These are phyloP conservation scores for Isoperla grammatica DNA, from an alignment of 2,888 invertebrate genomes.

Conservation along the genomic window DNA sequence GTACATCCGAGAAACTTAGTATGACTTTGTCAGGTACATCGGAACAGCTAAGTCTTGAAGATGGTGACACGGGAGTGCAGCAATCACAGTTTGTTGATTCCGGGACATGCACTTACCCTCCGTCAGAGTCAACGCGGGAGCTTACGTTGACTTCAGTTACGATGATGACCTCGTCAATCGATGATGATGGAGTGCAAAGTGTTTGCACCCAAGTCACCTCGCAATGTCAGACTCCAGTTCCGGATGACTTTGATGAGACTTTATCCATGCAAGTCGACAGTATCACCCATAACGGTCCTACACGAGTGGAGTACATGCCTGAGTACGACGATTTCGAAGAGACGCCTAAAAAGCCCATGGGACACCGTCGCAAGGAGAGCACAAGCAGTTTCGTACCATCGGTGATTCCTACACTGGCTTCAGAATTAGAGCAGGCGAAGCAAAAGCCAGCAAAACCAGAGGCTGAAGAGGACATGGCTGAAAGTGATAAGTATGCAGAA, in stretches of 20 bases:
- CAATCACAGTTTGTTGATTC: conserved; percentile 33
- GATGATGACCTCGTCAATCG: conserved; percentile 47
- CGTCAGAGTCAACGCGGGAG: conserved; percentile 35
- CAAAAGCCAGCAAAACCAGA: conserved; percentile 32
- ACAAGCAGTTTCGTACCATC: conserved; percentile 41
- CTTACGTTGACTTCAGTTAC: conserved; percentile 47
- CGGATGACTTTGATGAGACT: conserved; percentile 27
- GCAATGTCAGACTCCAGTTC: conserved; percentile 38
- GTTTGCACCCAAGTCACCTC: conserved; percentile 53
- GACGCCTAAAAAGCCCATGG: conserved; percentile 39
- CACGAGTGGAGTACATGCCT: conserved; percentile 48
- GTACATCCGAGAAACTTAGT: conserved; percentile 39
- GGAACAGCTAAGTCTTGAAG: conserved; percentile 45
- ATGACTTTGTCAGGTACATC: conserved; percentile 45
- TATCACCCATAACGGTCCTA: conserved; percentile 45
- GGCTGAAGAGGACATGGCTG: conserved; percentile 38
- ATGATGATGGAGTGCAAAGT: conserved; percentile 47
- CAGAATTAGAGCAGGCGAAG: conserved; percentile 24
- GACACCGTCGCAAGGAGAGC: conserved; percentile 54
- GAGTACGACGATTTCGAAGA: conserved; percentile 45
- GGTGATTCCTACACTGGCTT: conserved; percentile 30
- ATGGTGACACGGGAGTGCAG: conserved; percentile 35
- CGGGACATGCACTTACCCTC: conserved; percentile 44
- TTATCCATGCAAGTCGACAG: neutral
- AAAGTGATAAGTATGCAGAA: conserved; percentile 41